Conservation (phyloP, 2,888 invertebrate genomes). For the Drosophila diplacantha region DNA sequence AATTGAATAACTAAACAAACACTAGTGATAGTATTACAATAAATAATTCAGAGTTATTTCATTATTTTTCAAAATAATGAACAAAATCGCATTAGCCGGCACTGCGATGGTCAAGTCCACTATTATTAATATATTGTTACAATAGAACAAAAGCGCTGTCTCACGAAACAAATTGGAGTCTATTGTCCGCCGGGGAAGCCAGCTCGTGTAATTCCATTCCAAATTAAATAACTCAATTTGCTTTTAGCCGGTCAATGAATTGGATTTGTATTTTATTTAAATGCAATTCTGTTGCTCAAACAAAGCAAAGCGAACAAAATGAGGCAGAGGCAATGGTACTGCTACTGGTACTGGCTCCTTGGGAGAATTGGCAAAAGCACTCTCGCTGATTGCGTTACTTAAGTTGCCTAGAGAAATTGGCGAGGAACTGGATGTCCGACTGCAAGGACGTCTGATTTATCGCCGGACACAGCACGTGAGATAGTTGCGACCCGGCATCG, state of each 20-base stretch:
- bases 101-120: slow-evolving; percentile 7
- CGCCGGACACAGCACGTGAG: slow-evolving; percentile 44
- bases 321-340: slow-evolving; percentile 2
- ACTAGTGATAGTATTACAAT: not conserved
- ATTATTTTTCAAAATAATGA: slow-evolving; percentile 8
- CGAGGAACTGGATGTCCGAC: slow-evolving; percentile 16
- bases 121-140: slow-evolving; percentile 18
- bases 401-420: slow-evolving; percentile 36
- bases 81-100: slow-evolving; percentile 24
- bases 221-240: slow-evolving; percentile 45
- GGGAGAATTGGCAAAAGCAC: slow-evolving; percentile 47
- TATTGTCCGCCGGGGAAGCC: slow-evolving; percentile 19
- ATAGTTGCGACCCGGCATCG: slow-evolving; percentile 40
- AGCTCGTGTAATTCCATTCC: slow-evolving; percentile 31
- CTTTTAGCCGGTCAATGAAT: slow-evolving; percentile 38
- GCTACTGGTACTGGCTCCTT: not conserved
- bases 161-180: slow-evolving; percentile 23
- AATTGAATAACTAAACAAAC: not conserved
- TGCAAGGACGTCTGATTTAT: slow-evolving; percentile 52
- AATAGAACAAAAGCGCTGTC: slow-evolving; percentile 12
- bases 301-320: slow-evolving; percentile 9
- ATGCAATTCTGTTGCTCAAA: slow-evolving; percentile 26
- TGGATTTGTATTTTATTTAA: slow-evolving; percentile 37
- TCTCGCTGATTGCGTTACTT: slow-evolving; percentile 55
- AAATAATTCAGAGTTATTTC: too few relatives aligned